Percentiles rank a stretch among this genome's conserved stretches.
phyloP scores from a whole-genome alignment of 2,113 vertebrate genomes.

The Calyptomena viridis region DNA sequence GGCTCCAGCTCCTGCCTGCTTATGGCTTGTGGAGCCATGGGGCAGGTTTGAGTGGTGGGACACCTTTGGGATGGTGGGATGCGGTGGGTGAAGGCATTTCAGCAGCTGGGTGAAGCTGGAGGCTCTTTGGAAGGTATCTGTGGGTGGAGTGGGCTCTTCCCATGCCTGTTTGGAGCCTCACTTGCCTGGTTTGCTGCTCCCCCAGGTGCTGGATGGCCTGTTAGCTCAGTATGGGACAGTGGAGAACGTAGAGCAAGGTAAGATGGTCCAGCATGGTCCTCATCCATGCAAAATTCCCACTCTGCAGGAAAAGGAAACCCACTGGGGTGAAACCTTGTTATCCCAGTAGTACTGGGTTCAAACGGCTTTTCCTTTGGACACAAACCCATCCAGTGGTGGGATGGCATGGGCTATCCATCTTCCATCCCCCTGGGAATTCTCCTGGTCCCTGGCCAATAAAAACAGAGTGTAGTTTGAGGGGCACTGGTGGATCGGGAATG shows the following conservation, averaged over 20 bases:
- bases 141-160: not conserved
- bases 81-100: not conserved
- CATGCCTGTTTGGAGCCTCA: not conserved
- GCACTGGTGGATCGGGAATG: rapidly evolving
- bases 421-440: not conserved
- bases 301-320: not conserved
- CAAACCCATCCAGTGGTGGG: not conserved
- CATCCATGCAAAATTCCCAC: not conserved
- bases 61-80: not conserved
- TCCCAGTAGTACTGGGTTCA: not conserved
- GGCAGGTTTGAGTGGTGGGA: not conserved
- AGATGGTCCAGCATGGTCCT: not conserved
- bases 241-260: conserved; percentile 95
- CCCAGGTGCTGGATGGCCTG: conserved; percentile 88
- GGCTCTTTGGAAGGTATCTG: not conserved
- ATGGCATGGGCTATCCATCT: not conserved
- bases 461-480: not conserved
- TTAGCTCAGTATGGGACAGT: conserved; percentile 90
- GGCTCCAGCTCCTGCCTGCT: not conserved
- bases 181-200: not conserved
- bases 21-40: not conserved
- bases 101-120: not conserved
- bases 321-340: not conserved
- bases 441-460: not conserved
- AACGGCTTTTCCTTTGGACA: not conserved